Conservation (phyloP, 2,797 vertebrate species). For the Danio choprae region DNA sequence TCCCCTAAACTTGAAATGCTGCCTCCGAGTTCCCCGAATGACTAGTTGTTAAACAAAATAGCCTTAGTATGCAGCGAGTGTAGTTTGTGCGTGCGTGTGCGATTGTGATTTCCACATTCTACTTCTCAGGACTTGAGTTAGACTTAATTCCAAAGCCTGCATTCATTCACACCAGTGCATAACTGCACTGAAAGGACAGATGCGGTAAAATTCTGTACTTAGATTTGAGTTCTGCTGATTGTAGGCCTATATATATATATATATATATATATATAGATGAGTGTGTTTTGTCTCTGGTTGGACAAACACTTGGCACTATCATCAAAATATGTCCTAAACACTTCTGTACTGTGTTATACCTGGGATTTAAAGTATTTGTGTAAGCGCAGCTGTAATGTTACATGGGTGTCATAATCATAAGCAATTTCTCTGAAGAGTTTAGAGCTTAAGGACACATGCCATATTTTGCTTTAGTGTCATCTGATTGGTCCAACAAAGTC, state of each 20-base stretch:
- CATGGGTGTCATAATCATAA: conserved; percentile 22
- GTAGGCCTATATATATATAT: conserved; percentile 12
- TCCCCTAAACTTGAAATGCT: conserved; percentile 61
- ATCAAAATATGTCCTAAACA: conserved; percentile 45
- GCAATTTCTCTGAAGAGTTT: conserved; percentile 5
- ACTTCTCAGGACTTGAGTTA: conserved; percentile 64
- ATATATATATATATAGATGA: conserved; percentile 9
- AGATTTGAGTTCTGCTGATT: conserved; percentile 27
- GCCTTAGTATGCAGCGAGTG: conserved; percentile 55
- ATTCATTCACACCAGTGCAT: conserved; percentile 40
- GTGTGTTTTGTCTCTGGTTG: conserved; percentile 41
- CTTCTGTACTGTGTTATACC: conserved; percentile 38
- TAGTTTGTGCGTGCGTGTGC: conserved; percentile 35
- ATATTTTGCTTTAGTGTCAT: conserved; percentile 45
- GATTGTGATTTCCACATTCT: conserved; percentile 53
- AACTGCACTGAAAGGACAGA: conserved; percentile 26
- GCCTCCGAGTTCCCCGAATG: conserved; percentile 49
- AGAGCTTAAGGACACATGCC: conserved; percentile 25
- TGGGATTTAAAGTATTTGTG: conserved; percentile 49
- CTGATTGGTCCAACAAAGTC: conserved; percentile 41
- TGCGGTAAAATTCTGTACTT: conserved; percentile 44
- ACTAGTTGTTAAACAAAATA: conserved; percentile 50
- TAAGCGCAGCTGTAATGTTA: conserved; percentile 37
- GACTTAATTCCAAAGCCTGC: conserved; percentile 62
- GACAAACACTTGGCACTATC: conserved; percentile 50